Percentiles rank a stretch among this genome's conserved stretches.
Conservation (phyloP, 2,797 vertebrate genomes). For the Discoglossus pictus region DNA sequence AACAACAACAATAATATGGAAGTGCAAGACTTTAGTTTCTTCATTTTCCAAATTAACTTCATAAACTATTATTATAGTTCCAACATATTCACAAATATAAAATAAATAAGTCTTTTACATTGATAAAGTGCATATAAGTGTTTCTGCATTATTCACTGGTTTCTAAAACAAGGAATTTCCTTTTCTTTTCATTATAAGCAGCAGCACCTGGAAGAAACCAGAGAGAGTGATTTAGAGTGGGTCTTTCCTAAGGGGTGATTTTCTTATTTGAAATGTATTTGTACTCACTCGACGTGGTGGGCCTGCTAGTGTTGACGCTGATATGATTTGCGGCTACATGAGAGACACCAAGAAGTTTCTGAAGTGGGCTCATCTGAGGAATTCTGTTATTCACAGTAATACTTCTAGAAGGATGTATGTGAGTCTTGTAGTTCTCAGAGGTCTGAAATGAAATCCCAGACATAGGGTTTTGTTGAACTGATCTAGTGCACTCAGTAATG, state of each 20-base stretch:
- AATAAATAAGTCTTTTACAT: no score
- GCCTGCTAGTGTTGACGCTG: background rate
- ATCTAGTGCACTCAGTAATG: background rate
- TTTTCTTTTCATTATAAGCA: slow-evolving; percentile 3
- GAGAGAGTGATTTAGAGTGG: background rate
- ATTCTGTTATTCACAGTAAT: background rate
- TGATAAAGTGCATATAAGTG: no score
- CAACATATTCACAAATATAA: no score
- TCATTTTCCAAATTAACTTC: no score
- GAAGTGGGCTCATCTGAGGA: background rate
- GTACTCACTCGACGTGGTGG: background rate
- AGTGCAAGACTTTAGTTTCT: no score
- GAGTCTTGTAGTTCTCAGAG: background rate
- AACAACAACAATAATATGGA: no score
- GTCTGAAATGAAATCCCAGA: background rate
- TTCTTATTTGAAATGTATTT: background rate
- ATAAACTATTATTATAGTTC: no score
- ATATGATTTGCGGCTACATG: background rate
- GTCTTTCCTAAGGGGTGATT: background rate
- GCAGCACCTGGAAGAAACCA: background rate
- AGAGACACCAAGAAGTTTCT: background rate
- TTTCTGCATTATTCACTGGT: background rate
- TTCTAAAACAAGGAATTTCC: background rate
- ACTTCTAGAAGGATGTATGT: background rate
- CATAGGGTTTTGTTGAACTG: background rate